Conservation (phyloP, 2,113 vertebrate genomes). For the Brachypodius melanocephalos region DNA sequence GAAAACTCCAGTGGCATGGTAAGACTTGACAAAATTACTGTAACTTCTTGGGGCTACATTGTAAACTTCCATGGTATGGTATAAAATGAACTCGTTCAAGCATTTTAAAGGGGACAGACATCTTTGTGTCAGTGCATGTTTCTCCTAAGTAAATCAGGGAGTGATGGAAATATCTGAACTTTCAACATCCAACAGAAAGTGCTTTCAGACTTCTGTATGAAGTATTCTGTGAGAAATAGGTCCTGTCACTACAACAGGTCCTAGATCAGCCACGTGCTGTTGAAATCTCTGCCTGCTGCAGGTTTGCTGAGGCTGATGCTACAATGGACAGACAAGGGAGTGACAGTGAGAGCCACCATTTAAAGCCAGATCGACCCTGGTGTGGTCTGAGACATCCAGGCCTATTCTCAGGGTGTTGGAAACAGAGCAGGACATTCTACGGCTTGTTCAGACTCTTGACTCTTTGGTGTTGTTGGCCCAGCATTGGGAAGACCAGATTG, state of each 20-base stretch:
- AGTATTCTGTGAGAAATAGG: neutral
- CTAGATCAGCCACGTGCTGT: neutral
- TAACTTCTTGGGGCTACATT: neutral
- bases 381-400: neutral
- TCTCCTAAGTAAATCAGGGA: neutral
- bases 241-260: neutral
- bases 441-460: neutral
- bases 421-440: neutral
- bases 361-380: neutral
- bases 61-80: neutral
- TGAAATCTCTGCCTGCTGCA: neutral
- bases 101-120: neutral
- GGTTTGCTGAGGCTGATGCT: neutral
- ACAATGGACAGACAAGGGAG: fast-evolving
- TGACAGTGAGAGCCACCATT: neutral
- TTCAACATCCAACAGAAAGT: neutral
- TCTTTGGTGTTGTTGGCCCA: neutral
- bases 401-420: neutral
- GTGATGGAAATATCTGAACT: neutral
- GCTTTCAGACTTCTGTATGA: neutral
- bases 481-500: neutral
- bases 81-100: neutral
- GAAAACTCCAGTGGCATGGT: neutral
- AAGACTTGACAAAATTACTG: neutral
- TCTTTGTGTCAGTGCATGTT: neutral